These are phyloP conservation scores for Harpegnathos saltator DNA, from an alignment of 1,140 invertebrate genomes.

Conservation along the genomic window DNA sequence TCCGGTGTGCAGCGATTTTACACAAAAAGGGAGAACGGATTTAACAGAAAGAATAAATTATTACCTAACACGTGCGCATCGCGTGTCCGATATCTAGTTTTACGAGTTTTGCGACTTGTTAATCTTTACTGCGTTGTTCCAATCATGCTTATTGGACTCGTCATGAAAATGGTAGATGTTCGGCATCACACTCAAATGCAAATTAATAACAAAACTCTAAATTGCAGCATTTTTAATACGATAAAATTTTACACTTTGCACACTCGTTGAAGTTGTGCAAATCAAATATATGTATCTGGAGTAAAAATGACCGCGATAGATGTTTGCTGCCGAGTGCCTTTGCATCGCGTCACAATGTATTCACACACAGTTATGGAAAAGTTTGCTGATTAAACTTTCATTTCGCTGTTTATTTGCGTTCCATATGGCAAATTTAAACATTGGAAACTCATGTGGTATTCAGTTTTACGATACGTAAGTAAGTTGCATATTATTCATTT, in stretches of 20 bases:
- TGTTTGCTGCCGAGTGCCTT: no score
- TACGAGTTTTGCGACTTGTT: background rate
- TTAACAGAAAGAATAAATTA: conserved; percentile 22
- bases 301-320: no score
- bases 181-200: background rate
- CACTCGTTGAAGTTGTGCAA: no score
- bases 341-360: background rate
- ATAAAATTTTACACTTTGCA: no score
- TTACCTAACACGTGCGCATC: background rate
- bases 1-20: conserved; percentile 29
- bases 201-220: no score
- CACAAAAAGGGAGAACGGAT: background rate
- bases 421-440: background rate
- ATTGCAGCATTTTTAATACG: no score
- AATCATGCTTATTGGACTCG: background rate
- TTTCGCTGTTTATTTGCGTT: background rate
- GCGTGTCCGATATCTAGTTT: background rate
- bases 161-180: background rate
- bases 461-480: background rate
- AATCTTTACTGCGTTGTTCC: background rate
- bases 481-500: conserved; percentile 36
- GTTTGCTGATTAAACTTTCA: background rate
- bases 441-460: background rate
- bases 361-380: background rate
- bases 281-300: no score